Evolutionary conservation across 2,113 vertebrate genomes (phyloP).

Genomic region (Pterocles orientalis): DNA sequence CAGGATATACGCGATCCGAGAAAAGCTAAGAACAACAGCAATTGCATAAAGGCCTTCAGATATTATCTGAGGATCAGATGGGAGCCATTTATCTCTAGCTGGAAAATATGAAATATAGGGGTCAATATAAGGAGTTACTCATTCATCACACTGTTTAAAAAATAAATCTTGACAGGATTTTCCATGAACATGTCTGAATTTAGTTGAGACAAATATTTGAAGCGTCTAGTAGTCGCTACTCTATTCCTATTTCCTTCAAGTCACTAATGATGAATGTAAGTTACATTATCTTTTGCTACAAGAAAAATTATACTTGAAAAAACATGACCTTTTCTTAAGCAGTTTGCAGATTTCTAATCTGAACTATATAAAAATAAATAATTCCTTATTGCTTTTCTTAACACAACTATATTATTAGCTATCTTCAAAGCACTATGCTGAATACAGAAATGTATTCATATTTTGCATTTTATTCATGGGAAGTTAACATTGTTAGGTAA

Average conservation of each 20-base stretch:
- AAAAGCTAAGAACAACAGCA: conserved; percentile 90
- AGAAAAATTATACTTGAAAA: not conserved
- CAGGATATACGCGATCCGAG: conserved; percentile 88
- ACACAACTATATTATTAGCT: not conserved
- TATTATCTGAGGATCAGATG: conserved; percentile 91
- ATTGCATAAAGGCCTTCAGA: conserved; percentile 91
- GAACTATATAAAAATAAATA: not conserved
- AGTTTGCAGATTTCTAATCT: not conserved
- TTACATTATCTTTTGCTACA: not conserved
- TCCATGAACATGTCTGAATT: not conserved
- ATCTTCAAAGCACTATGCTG: not conserved
- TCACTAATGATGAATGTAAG: not conserved
- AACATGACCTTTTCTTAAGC: not conserved
- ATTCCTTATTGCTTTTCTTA: not conserved
- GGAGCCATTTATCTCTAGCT: conserved; percentile 92
- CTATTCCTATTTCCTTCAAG: not conserved
- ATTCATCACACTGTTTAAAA: not conserved
- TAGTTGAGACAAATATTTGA: not conserved
- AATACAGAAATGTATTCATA: not conserved
- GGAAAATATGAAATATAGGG: conserved; percentile 53
- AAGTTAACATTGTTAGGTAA: not conserved
- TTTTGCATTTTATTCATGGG: not conserved
- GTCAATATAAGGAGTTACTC: not conserved
- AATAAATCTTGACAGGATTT: not conserved
- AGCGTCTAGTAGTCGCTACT: not conserved